Evolutionary conservation across 2,888 invertebrate genomes (phyloP).

Genomic region (Minunthozetes semirufus): DNA sequence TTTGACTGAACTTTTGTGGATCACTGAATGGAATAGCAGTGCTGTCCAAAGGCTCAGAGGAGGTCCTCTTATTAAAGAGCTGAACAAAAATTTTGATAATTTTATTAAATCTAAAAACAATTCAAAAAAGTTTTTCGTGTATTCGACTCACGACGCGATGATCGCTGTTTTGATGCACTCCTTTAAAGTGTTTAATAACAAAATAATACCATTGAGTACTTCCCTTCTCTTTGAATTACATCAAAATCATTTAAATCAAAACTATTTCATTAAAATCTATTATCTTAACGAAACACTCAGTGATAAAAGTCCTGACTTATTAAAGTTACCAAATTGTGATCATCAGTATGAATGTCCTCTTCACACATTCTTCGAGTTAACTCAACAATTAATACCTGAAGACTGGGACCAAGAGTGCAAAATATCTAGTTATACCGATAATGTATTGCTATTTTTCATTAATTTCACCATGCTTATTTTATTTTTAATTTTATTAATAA

Average conservation of each 20-base stretch:
- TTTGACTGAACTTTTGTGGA: background rate
- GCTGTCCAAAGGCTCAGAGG: slow-evolving; percentile 18
- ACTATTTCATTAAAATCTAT: slow-evolving; percentile 10
- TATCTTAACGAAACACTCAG: slow-evolving; percentile 34
- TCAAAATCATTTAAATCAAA: background rate
- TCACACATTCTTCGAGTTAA: background rate
- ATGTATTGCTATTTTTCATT: background rate
- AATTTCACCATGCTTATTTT: too few relatives aligned
- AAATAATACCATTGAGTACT: slow-evolving; percentile 25
- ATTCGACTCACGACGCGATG: slow-evolving; percentile 35
- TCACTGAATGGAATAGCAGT: background rate
- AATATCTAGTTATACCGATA: background rate
- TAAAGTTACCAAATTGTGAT: slow-evolving; percentile 30
- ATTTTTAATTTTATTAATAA: too few relatives aligned
- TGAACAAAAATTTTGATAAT: background rate
- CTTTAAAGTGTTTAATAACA: slow-evolving; percentile 24
- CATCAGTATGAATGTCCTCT: slow-evolving; percentile 14
- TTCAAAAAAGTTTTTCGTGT: background rate
- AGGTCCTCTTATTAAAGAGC: slow-evolving; percentile 12
- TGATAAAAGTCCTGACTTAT: slow-evolving; percentile 4
- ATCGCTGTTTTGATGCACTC: slow-evolving; percentile 27
- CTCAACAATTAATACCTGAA: background rate
- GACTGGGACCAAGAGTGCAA: slow-evolving; percentile 35
- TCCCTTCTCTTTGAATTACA: slow-evolving; percentile 35
- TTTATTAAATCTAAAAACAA: background rate